Conservation (phyloP, 1,140 invertebrate genomes). For the Philotrypesis tridentata region DNA sequence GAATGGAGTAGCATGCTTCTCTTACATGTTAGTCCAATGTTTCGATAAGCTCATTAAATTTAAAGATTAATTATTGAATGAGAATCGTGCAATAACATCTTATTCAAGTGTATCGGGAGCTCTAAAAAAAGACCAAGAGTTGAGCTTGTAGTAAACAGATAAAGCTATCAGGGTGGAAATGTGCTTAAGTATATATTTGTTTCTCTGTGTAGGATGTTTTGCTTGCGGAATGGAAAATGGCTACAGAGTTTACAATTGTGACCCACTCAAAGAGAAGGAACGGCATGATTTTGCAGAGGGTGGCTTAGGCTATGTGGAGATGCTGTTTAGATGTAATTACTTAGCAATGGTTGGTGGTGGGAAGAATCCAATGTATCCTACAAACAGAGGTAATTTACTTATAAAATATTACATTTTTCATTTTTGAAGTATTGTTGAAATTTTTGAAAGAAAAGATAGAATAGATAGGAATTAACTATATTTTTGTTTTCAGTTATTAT, state of each 20-base stretch:
- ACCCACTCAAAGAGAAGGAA: constrained; percentile 97
- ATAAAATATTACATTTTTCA: constrained; percentile 11
- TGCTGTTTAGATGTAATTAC: constrained; percentile 98
- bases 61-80: constrained; percentile 38
- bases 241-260: constrained; percentile 97
- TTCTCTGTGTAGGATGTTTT: constrained; percentile 88
- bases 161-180: constrained; percentile 45
- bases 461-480: background rate
- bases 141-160: constrained; percentile 45
- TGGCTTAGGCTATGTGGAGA: constrained; percentile 95
- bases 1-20: constrained; percentile 9
- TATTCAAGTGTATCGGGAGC: constrained; percentile 17
- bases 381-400: constrained; percentile 84
- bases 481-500: constrained; percentile 84
- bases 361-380: constrained; percentile 91
- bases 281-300: constrained; percentile 92
- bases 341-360: constrained; percentile 96
- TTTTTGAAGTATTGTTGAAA: background rate
- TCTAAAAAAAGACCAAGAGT: constrained; percentile 2
- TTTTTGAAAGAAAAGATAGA: background rate
- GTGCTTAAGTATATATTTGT: constrained; percentile 49
- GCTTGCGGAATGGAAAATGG: constrained; percentile 97
- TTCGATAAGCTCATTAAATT: constrained; percentile 36
- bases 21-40: constrained; percentile 9
- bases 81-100: constrained; percentile 7